Evolutionary conservation across 2,888 invertebrate genomes (phyloP), one percentile per base, ranked within the genome.

Genomic region (Drosophila paranaensis): DNA sequence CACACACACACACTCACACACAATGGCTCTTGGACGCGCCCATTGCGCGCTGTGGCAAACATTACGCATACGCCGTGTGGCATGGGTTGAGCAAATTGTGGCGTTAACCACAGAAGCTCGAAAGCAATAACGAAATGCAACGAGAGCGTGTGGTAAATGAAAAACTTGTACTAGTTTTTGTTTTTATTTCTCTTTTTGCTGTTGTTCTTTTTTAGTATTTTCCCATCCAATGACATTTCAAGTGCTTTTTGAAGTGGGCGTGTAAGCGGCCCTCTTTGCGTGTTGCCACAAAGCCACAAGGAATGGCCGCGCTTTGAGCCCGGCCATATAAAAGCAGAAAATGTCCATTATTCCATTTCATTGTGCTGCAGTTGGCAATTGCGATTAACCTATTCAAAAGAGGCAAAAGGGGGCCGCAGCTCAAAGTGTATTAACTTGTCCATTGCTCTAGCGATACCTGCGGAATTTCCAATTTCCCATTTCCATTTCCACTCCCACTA

Each of bases 1-100:
- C 62, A 43, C 58, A 37, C 20, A 62, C 57, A 43, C 27, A 25
- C 30, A 56, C 20, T 30, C 43, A 45, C 58, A 58, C 42, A 58
- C 54, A 60, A n/a, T n/a, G 46, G 10, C 27, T 48, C 27, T 27
- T 48, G 10, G 48, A 16, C 50, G 14, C 45, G 30, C 16, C 39
- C 42, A 37, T 35, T 25, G 37, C n/a, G 45, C 14, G 56, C 45
- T 20, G 9, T 20, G 46, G 48, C 37, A 40, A 58, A 51, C 51
- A 82, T 79, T 77, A 85, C 88, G 82, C 86, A 88, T 77, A 80
- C 84, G 79, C 68, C 53, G 45, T 68, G 76, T 68, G 64, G 58
- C 50, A 58, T 55, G 73, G 45, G 54, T 71, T 50, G 50, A 20
- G 42, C 50, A 55, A 61, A 30, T 55, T 57, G 53, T 58, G 48